Conservation (phyloP, 2,113 vertebrate species). For the Caracal caracal region DNA sequence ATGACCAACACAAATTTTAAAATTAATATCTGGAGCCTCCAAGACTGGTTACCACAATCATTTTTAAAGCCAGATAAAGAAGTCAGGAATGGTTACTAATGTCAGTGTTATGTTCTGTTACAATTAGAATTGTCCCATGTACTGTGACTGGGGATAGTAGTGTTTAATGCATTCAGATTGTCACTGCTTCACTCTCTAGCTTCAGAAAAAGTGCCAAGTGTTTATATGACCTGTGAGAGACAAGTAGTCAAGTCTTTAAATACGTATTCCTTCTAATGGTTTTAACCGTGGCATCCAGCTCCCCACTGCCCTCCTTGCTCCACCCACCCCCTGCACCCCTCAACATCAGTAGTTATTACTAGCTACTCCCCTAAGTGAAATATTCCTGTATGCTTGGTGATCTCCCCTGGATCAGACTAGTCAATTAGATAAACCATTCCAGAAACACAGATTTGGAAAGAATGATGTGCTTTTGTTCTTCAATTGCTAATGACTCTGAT, state of each 20-base stretch:
- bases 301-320: neutral
- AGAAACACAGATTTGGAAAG: slow-evolving; percentile 8
- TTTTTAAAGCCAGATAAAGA: slow-evolving; percentile 63
- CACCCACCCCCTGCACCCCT: neutral
- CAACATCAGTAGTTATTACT: neutral
- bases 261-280: neutral
- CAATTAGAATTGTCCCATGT: neutral
- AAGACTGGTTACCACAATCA: slow-evolving; percentile 14
- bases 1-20: slow-evolving; percentile 67
- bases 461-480: neutral
- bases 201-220: neutral
- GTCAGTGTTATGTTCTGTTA: neutral
- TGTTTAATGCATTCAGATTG: neutral
- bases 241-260: neutral
- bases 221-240: slow-evolving; percentile 5
- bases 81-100: slow-evolving; percentile 26
- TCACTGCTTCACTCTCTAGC: neutral
- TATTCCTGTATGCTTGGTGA: neutral
- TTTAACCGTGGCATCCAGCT: neutral
- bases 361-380: neutral
- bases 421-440: neutral
- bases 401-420: neutral
- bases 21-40: slow-evolving; percentile 60
- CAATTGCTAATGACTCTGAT: neutral
- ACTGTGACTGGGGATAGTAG: neutral